Percentiles rank a stretch among this genome's conserved stretches.
These are phyloP conservation scores for Lordiphosa andalusiaca DNA, from an alignment of 2,888 invertebrate genomes.

Conservation along the genomic window DNA sequence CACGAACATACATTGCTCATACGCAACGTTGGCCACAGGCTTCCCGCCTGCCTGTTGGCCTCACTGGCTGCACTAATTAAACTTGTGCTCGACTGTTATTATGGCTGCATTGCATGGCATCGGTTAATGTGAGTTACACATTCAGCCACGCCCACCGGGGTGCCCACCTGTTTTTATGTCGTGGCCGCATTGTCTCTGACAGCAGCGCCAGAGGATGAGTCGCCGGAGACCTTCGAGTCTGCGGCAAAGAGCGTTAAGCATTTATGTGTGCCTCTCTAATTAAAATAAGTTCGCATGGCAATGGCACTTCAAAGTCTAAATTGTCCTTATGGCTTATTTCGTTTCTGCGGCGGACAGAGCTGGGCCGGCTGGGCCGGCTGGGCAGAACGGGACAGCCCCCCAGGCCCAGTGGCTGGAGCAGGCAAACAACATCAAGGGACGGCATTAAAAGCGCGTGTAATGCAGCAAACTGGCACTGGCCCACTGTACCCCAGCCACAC, in stretches of 20 bases:
- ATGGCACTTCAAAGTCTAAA: constrained; percentile 74
- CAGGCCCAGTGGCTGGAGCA: constrained; percentile 4
- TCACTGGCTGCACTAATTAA: constrained; percentile 69
- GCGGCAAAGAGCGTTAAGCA: constrained; percentile 61
- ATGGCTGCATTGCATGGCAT: constrained; percentile 74
- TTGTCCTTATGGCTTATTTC: constrained; percentile 72
- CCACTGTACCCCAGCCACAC: constrained; percentile 49
- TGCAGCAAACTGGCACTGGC: constrained; percentile 40
- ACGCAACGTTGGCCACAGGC: constrained; percentile 68
- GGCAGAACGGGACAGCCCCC: neutral
- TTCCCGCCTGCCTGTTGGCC: constrained; percentile 40
- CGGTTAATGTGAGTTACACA: constrained; percentile 69
- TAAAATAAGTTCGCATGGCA: constrained; percentile 73
- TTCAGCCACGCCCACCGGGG: constrained; percentile 11
- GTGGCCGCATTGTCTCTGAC: constrained; percentile 57
- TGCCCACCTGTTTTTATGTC: constrained; percentile 59
- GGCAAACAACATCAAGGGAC: constrained; percentile 42
- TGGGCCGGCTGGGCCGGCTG: constrained; percentile 27
- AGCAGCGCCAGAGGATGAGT: constrained; percentile 22
- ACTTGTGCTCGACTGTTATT: constrained; percentile 68
- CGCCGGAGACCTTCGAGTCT: constrained; percentile 36
- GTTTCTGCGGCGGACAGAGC: constrained; percentile 46
- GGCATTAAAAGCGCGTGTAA: constrained; percentile 49
- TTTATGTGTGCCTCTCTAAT: constrained; percentile 72
- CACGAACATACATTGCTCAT: constrained; percentile 70